These are phyloP conservation scores for Hirundichthys speculiger DNA, from an alignment of 2,113 vertebrate species.

Conservation along the genomic window DNA sequence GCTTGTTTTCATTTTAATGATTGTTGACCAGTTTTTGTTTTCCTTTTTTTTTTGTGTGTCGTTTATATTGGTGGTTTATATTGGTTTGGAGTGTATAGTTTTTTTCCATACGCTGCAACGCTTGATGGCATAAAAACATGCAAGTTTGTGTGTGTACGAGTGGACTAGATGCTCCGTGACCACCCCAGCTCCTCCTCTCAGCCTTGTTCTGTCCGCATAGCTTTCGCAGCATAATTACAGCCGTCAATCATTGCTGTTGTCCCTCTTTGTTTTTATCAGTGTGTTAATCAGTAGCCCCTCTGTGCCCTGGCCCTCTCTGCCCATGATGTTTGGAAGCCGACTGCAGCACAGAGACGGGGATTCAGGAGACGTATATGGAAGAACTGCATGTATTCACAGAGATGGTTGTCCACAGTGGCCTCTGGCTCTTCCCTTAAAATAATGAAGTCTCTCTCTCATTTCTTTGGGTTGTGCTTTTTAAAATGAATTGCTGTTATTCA, in stretches of 20 bases:
- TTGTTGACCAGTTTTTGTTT: too few species aligned
- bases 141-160: conserved; percentile 40
- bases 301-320: conserved; percentile 64
- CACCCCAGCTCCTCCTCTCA: conserved; percentile 58
- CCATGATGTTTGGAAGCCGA: conserved; percentile 52
- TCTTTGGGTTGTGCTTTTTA: too few species aligned
- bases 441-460: too few species aligned
- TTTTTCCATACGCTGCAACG: too few species aligned
- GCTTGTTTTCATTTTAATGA: too few species aligned
- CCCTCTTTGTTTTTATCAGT: conserved; percentile 18
- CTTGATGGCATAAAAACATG: neutral
- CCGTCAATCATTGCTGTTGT: conserved; percentile 72
- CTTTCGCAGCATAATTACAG: conserved; percentile 73
- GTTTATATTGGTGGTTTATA: too few species aligned
- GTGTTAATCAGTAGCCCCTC: conserved; percentile 38
- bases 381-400: conserved; percentile 23
- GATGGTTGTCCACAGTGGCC: conserved; percentile 18
- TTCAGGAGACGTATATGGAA: conserved; percentile 37
- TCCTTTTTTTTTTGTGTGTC: too few species aligned
- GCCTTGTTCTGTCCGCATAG: conserved; percentile 60
- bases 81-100: too few species aligned
- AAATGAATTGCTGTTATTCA: too few species aligned
- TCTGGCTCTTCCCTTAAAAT: too few species aligned
- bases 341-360: conserved; percentile 41
- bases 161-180: conserved; percentile 50